phyloP scores from a whole-genome alignment of 2,797 vertebrate genomes.

The Rhodeus uyekii region DNA sequence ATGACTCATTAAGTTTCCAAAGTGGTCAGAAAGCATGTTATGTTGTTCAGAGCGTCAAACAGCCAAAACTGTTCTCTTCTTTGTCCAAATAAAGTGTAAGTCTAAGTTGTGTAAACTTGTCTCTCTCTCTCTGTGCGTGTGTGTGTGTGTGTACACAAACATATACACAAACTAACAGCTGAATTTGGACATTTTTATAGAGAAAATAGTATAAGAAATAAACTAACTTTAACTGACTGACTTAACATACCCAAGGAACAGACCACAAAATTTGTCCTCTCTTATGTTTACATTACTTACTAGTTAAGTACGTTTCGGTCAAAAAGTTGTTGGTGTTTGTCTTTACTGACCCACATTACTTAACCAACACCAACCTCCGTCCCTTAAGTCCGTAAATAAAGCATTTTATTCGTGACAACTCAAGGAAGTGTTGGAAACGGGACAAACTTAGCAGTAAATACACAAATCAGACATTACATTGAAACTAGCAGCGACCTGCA shows the following conservation, averaged over 20 bases:
- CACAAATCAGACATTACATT: constrained; percentile 19
- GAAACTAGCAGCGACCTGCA: background rate
- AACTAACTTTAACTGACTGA: background rate
- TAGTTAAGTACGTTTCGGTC: background rate
- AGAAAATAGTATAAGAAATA: background rate
- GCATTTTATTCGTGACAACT: background rate
- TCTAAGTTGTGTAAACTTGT: too few species aligned
- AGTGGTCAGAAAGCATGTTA: too few species aligned
- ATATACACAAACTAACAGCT: constrained; percentile 33
- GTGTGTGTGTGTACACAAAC: too few species aligned
- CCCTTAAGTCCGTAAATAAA: background rate
- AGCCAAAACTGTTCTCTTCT: too few species aligned
- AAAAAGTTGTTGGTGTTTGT: background rate
- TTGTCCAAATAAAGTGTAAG: too few species aligned
- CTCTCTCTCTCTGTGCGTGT: too few species aligned
- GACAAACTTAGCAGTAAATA: background rate
- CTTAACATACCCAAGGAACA: background rate
- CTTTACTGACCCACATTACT: background rate
- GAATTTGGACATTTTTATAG: constrained; percentile 23
- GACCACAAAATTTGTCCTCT: too few species aligned
- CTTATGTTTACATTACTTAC: background rate
- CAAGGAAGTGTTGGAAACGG: background rate
- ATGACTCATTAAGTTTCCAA: background rate
- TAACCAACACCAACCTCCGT: background rate
- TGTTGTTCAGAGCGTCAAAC: background rate